Evolutionary conservation across 2,888 invertebrate genomes (phyloP), one percentile per base, ranked within the genome.

Genomic region (Lasioglossum morio): DNA sequence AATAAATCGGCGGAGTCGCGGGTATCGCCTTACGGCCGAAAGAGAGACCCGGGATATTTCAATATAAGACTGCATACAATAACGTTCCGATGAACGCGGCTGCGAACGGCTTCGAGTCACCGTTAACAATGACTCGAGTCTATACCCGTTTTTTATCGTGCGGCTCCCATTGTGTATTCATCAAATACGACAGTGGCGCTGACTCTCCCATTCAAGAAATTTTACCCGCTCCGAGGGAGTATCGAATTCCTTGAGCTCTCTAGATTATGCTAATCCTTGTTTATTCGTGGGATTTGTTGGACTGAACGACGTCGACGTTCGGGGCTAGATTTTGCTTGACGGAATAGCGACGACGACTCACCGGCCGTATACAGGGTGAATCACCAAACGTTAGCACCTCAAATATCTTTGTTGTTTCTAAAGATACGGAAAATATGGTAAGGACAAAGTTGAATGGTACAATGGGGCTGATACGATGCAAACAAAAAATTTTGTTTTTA

Each of bases 1-100:
- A 86, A 87, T 86, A 91, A 89, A 91, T 88, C 85, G 78, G 40
- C 37, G 72, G 73, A 60, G 60, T 60, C 27, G 37, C 30, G 48
- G 40, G 60, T 30, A 19, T 46, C 66, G 72, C 40, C 40, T 40
- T 40, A 40, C 40, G 40, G 8, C 8, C 34, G 19, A 73, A 57
- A n/a, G n/a, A 75, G 34, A 7, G 57, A n/a, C n/a, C 34, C 30
- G 30, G 57, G 69, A 81, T 48, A 63, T 78, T 80, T 82, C 84
- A 69, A 72, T 87, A 37, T 63, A 72, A 76, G 81, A 81, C 74
- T 43, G 46, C 70, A 37, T 72, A 77, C 77, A 72, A 85, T 88
- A 73, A 85, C 77, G 82, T 37, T 80, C 60, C 60, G 66, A 79
- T 73, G 82, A 82, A 82, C 72, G 79, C 60, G 60, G 72, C 46